phyloP scores from a whole-genome alignment of 2,113 vertebrate species.

The Poeciliopsis prolifica region DNA sequence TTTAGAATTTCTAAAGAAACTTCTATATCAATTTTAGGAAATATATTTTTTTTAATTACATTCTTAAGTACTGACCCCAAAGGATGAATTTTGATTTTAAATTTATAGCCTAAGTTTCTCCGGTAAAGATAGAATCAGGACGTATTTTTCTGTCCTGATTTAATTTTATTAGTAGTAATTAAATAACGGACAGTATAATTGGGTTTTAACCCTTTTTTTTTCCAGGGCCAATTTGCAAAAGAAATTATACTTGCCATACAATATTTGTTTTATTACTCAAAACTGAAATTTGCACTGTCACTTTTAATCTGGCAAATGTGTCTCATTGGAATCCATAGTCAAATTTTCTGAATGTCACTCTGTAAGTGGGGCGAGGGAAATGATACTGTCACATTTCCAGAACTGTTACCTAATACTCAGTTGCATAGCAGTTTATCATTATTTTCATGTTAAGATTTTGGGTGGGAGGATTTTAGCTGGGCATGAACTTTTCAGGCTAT shows the following conservation, averaged over 20 bases:
- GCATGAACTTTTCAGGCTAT: background rate
- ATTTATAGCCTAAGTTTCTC: too few species aligned
- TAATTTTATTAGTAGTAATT: background rate
- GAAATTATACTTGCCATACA: background rate
- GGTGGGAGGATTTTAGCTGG: background rate
- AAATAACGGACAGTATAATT: background rate
- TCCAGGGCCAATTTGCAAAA: background rate
- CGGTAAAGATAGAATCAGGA: background rate
- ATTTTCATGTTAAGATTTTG: background rate
- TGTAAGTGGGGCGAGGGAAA: background rate
- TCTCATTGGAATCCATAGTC: too few species aligned
- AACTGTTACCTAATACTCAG: background rate
- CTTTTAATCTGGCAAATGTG: too few species aligned
- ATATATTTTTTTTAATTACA: too few species aligned
- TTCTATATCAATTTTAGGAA: too few species aligned
- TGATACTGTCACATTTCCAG: background rate
- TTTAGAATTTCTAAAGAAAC: too few species aligned
- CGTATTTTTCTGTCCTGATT: background rate
- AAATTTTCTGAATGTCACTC: too few species aligned
- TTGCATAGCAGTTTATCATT: background rate
- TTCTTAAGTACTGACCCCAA: too few species aligned
- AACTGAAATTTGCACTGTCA: background rate
- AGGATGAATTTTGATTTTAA: too few species aligned
- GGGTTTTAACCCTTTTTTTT: background rate
- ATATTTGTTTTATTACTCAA: background rate